phyloP scores from a whole-genome alignment of 2,797 vertebrate genomes.

The Enteromius trimaculatus region DNA sequence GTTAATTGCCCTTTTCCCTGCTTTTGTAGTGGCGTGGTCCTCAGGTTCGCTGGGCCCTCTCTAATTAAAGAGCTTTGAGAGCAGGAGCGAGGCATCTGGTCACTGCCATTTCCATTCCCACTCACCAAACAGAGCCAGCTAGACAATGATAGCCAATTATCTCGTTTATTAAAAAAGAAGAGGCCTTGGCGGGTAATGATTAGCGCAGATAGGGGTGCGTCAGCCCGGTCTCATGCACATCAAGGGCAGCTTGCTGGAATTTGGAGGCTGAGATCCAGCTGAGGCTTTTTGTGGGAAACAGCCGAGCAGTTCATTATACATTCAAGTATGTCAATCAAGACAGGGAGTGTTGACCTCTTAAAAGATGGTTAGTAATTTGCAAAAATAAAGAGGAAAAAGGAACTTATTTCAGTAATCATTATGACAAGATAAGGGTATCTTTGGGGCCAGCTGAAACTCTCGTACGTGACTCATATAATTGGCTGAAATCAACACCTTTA shows the following conservation, averaged over 20 bases:
- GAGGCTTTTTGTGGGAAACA: slow-evolving; percentile 43
- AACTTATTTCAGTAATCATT: slow-evolving; percentile 49
- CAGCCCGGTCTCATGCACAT: slow-evolving; percentile 47
- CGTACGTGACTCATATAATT: slow-evolving; percentile 30
- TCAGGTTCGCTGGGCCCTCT: slow-evolving; percentile 78
- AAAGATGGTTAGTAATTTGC: slow-evolving; percentile 45
- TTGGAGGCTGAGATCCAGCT: slow-evolving; percentile 34
- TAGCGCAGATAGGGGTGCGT: slow-evolving; percentile 63
- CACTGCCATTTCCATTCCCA: slow-evolving; percentile 81
- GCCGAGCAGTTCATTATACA: slow-evolving; percentile 50
- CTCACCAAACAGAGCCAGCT: slow-evolving; percentile 74
- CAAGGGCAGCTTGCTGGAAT: slow-evolving; percentile 56
- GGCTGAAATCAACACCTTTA: slow-evolving; percentile 39
- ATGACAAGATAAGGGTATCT: slow-evolving; percentile 38
- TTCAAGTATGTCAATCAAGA: slow-evolving; percentile 49
- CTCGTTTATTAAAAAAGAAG: slow-evolving; percentile 71
- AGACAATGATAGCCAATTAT: slow-evolving; percentile 80
- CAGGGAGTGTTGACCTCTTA: slow-evolving; percentile 44
- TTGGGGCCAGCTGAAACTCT: slow-evolving; percentile 24
- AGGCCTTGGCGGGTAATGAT: slow-evolving; percentile 72
- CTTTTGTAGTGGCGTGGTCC: slow-evolving; percentile 74
- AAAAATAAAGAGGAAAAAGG: slow-evolving; percentile 46
- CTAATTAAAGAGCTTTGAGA: slow-evolving; percentile 86
- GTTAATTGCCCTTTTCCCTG: slow-evolving; percentile 84
- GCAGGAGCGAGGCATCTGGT: slow-evolving; percentile 81